Evolutionary conservation across 1,140 invertebrate genomes (phyloP).

Genomic region (Planococcus citri): DNA sequence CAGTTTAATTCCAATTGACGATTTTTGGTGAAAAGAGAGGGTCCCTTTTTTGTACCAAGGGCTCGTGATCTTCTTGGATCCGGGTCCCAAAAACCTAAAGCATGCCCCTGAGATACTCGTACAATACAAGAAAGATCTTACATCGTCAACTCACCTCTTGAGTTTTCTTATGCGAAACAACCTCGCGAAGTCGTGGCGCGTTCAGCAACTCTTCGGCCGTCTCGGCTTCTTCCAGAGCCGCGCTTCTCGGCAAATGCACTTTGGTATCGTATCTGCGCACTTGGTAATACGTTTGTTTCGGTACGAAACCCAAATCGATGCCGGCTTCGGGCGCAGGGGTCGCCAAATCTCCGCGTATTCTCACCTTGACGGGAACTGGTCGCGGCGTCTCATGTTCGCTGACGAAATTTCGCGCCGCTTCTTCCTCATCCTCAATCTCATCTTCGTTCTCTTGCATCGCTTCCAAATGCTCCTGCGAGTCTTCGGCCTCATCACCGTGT

Average conservation of each 20-base stretch:
- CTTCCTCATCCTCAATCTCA: slow-evolving; percentile 5
- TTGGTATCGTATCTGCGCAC: slow-evolving; percentile 45
- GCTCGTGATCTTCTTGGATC: too few species aligned
- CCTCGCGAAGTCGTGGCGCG: slow-evolving; percentile 47
- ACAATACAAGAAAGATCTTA: too few species aligned
- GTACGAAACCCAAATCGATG: slow-evolving; percentile 44
- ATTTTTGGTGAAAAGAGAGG: too few species aligned
- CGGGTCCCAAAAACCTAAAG: too few species aligned
- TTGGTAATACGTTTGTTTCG: slow-evolving; percentile 51
- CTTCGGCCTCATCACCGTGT: background rate
- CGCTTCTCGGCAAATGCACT: slow-evolving; percentile 43
- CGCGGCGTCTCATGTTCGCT: slow-evolving; percentile 36
- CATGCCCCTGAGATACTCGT: too few species aligned
- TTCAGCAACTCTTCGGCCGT: slow-evolving; percentile 46
- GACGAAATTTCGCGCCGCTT: slow-evolving; percentile 21
- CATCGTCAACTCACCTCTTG: slow-evolving; percentile 39
- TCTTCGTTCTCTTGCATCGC: background rate
- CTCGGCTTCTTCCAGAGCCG: slow-evolving; percentile 41
- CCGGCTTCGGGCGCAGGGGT: slow-evolving; percentile 34
- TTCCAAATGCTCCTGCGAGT: background rate
- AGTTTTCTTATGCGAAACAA: slow-evolving; percentile 53
- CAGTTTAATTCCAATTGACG: too few species aligned
- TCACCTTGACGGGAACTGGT: slow-evolving; percentile 36
- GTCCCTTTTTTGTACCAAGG: too few species aligned
- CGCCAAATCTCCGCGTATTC: slow-evolving; percentile 39